Conservation (phyloP, 2,888 invertebrate genomes). For the Caenorhabditis japonica region DNA sequence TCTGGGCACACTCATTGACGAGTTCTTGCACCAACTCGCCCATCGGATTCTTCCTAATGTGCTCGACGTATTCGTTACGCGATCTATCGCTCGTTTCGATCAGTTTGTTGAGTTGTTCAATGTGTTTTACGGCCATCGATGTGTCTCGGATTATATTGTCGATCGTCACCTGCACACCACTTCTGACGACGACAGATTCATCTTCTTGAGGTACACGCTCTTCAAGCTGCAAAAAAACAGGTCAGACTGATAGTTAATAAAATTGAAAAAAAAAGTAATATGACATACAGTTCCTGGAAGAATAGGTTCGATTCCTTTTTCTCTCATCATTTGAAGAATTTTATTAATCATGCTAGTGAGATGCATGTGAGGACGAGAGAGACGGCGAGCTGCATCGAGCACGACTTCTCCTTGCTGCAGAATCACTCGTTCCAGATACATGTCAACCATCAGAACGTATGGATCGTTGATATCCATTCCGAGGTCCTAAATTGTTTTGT, state of each 20-base stretch:
- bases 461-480: slow-evolving; percentile 29
- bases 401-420: slow-evolving; percentile 49
- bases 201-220: slow-evolving; percentile 34
- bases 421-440: slow-evolving; percentile 41
- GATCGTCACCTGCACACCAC: slow-evolving; percentile 47
- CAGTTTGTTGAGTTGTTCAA: slow-evolving; percentile 21
- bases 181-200: slow-evolving; percentile 39
- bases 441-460: slow-evolving; percentile 37
- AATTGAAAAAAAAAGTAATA: neutral
- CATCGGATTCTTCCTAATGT: slow-evolving; percentile 15
- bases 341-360: slow-evolving; percentile 54
- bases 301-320: slow-evolving; percentile 35
- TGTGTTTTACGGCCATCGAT: slow-evolving; percentile 11
- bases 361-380: slow-evolving; percentile 50
- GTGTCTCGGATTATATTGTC: slow-evolving; percentile 57
- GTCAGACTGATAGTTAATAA: too few species aligned
- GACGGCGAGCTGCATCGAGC: slow-evolving; percentile 53
- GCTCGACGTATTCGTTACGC: slow-evolving; percentile 23
- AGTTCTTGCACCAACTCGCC: slow-evolving; percentile 32
- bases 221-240: slow-evolving; percentile 26
- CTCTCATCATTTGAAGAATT: slow-evolving; percentile 46
- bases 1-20: neutral
- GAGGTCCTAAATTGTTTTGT: slow-evolving; percentile 21
- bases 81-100: slow-evolving; percentile 11
- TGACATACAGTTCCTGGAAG: slow-evolving; percentile 34